A percentile compares a stretch with the other conserved stretches of the same genome.
These are phyloP conservation scores for Asarcornis scutulata DNA, from an alignment of 2,113 vertebrate species.

Conservation along the genomic window DNA sequence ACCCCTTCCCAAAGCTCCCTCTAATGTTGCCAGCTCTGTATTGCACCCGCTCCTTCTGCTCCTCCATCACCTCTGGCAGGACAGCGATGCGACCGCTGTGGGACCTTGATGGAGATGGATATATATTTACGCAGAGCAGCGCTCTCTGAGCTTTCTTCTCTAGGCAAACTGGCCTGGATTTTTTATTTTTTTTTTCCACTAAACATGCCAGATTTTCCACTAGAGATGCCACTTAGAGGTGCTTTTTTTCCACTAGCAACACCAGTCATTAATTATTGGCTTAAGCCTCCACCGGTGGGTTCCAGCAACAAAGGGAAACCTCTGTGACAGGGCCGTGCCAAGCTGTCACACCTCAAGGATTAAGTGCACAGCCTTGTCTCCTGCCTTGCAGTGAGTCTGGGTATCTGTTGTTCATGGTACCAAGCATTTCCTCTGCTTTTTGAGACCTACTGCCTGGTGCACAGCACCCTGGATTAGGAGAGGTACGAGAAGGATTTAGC, in stretches of 20 bases:
- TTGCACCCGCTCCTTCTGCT: neutral
- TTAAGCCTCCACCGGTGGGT: neutral
- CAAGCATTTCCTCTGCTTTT: neutral
- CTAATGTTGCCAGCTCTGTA: slow-evolving; percentile 56
- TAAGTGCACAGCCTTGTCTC: neutral
- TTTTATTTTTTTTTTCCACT: neutral
- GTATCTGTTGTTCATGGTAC: neutral
- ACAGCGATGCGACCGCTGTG: neutral
- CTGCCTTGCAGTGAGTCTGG: neutral
- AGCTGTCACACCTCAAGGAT: neutral
- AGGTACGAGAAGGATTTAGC: neutral
- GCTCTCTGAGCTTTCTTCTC: neutral
- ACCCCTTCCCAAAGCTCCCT: slow-evolving; percentile 63
- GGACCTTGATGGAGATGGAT: neutral
- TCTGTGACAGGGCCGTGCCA: neutral
- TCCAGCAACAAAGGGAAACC: neutral
- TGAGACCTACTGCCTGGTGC: neutral
- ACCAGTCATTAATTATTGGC: neutral
- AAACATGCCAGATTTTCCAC: neutral
- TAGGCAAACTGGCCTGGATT: neutral
- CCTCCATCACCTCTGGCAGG: neutral
- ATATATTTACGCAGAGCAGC: neutral
- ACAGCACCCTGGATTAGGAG: neutral
- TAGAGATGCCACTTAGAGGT: neutral
- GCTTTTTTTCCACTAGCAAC: fast-evolving